Conservation (phyloP, 2,113 vertebrate species). For the Colinus virginianus region DNA sequence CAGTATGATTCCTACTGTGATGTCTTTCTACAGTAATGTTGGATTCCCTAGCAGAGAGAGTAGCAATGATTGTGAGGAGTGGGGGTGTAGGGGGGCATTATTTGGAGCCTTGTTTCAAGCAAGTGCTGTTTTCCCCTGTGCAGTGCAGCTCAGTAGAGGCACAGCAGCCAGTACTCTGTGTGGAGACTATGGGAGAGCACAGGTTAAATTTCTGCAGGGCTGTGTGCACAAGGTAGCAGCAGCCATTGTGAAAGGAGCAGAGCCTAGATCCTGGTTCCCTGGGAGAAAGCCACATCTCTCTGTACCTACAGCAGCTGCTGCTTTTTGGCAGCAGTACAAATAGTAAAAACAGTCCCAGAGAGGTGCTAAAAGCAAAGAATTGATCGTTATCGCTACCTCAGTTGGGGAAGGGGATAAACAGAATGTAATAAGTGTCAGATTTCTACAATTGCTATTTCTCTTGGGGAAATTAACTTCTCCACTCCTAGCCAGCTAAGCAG, state of each 20-base stretch:
- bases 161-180: neutral
- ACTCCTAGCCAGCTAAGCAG: neutral
- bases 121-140: neutral
- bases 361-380: conserved; percentile 60
- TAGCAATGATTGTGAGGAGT: too few relatives aligned
- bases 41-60: neutral
- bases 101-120: neutral
- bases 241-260: neutral
- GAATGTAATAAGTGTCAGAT: neutral
- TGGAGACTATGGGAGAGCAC: accelerated
- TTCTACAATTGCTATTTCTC: conserved; percentile 25
- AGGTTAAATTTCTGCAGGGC: neutral
- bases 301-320: conserved; percentile 20
- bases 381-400: neutral
- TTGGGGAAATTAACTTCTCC: accelerated
- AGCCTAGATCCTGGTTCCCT: neutral
- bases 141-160: neutral
- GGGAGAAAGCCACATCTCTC: neutral
- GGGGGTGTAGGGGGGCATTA: neutral
- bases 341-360: conserved; percentile 20
- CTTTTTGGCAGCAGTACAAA: conserved; percentile 12
- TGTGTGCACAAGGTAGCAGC: neutral
- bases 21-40: neutral
- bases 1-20: neutral
- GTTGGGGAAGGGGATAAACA: conserved; percentile 36